Percentiles rank a stretch among this genome's conserved stretches.
Evolutionary conservation across 2,888 invertebrate genomes (phyloP).

Genomic region (Ophion ellenae): DNA sequence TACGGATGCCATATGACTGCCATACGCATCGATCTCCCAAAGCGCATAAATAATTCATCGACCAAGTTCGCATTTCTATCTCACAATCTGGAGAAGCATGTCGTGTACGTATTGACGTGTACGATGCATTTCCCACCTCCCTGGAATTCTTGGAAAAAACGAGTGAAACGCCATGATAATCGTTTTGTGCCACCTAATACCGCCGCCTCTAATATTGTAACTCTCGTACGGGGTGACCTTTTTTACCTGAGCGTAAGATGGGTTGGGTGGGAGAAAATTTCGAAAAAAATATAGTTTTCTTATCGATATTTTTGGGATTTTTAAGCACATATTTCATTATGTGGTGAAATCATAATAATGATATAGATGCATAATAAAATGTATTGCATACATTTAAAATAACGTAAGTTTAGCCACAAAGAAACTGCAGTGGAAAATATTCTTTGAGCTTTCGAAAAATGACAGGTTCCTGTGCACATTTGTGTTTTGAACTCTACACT

Average conservation of each 20-base stretch:
- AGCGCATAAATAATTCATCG: slow-evolving; percentile 54
- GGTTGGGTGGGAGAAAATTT: not conserved
- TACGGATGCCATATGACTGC: not conserved
- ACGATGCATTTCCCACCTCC: slow-evolving; percentile 55
- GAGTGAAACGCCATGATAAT: slow-evolving; percentile 38
- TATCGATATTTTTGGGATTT: too few species aligned
- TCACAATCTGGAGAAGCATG: slow-evolving; percentile 16
- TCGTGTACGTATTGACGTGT: slow-evolving; percentile 44
- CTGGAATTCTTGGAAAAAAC: slow-evolving; percentile 54
- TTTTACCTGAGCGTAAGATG: not conserved
- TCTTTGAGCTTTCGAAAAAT: too few species aligned
- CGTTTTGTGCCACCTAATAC: slow-evolving; percentile 8
- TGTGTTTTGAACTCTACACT: too few species aligned
- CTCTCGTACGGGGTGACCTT: not conserved
- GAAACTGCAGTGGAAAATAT: too few species aligned
- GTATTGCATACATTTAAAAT: too few species aligned
- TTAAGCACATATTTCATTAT: too few species aligned
- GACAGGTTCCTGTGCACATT: too few species aligned
- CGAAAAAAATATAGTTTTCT: too few species aligned
- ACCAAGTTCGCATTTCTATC: slow-evolving; percentile 23
- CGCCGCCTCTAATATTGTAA: not conserved
- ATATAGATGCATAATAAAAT: too few species aligned
- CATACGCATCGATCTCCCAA: slow-evolving; percentile 2
- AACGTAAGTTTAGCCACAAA: too few species aligned
- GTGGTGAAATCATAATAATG: too few species aligned